Evolutionary conservation across 2,797 vertebrate genomes (phyloP).

Genomic region (Heterohyrax brucei): DNA sequence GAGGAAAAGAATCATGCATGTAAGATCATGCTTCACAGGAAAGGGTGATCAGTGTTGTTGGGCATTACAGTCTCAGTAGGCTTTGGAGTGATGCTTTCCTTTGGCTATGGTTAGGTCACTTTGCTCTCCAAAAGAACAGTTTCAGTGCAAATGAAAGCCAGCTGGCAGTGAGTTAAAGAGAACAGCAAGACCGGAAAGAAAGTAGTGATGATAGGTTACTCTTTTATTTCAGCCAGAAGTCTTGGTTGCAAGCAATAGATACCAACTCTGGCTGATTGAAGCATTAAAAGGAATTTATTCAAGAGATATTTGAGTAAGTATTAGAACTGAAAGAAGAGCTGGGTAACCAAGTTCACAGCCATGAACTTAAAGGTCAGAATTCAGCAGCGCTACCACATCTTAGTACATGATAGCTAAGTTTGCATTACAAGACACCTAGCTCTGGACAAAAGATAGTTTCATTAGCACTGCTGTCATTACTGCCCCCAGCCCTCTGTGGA

Average conservation of each 20-base stretch:
- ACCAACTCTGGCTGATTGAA: slow-evolving; percentile 3
- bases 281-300: not conserved
- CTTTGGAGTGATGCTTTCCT: not conserved
- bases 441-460: not conserved
- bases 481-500: not conserved
- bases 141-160: not conserved
- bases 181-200: not conserved
- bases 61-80: not conserved
- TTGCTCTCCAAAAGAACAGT: not conserved
- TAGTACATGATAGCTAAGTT: not conserved
- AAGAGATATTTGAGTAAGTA: not conserved
- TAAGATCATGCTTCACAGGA: not conserved
- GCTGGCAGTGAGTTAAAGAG: not conserved
- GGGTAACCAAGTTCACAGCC: not conserved
- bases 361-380: no score
- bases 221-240: slow-evolving; percentile 43
- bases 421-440: not conserved
- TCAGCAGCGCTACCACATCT: not conserved
- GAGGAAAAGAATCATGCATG: not conserved
- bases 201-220: not conserved
- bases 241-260: slow-evolving; percentile 43
- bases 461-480: not conserved
- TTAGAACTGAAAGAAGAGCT: not conserved
- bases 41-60: not conserved
- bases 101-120: slow-evolving; percentile 17